Percentiles rank a stretch among this genome's conserved stretches.
phyloP scores from a whole-genome alignment of 2,797 vertebrate species.

The Coracias cyanogaster region DNA sequence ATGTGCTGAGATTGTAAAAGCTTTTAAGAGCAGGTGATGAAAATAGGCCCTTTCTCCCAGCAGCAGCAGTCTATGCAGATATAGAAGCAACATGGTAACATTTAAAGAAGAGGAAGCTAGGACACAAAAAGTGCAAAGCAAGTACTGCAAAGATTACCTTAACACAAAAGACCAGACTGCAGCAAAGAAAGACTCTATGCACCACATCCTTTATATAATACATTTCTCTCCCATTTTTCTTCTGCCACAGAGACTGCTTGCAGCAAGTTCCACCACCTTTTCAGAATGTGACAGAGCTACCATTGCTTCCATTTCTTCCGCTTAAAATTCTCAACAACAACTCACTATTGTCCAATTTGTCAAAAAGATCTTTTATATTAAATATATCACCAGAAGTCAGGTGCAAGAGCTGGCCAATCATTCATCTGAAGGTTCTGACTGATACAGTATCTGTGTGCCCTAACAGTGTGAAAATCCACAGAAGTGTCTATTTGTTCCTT shows the following conservation, averaged over 20 bases:
- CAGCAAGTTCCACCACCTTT: neutral
- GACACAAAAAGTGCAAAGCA: neutral
- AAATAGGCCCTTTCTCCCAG: neutral
- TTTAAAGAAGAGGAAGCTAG: neutral
- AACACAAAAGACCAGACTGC: neutral
- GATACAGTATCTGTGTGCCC: neutral
- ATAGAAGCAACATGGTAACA: neutral
- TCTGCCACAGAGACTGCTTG: neutral
- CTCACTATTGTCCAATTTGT: neutral
- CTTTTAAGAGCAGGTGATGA: neutral
- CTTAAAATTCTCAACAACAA: neutral
- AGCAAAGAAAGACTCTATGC: neutral
- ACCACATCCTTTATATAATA: neutral
- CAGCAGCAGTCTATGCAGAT: rapidly evolving
- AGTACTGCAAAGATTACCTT: neutral
- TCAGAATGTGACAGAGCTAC: neutral
- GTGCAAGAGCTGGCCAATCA: neutral
- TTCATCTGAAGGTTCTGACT: neutral
- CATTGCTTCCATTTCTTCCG: neutral
- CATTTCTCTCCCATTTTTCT: neutral
- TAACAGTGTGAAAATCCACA: neutral
- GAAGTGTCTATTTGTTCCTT: neutral
- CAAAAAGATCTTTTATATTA: neutral
- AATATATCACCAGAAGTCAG: neutral
- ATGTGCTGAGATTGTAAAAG: neutral